Evolutionary conservation across 2,797 vertebrate species (phyloP), one percentile per base, ranked within the genome.

Genomic region (Anguilla obscura): DNA sequence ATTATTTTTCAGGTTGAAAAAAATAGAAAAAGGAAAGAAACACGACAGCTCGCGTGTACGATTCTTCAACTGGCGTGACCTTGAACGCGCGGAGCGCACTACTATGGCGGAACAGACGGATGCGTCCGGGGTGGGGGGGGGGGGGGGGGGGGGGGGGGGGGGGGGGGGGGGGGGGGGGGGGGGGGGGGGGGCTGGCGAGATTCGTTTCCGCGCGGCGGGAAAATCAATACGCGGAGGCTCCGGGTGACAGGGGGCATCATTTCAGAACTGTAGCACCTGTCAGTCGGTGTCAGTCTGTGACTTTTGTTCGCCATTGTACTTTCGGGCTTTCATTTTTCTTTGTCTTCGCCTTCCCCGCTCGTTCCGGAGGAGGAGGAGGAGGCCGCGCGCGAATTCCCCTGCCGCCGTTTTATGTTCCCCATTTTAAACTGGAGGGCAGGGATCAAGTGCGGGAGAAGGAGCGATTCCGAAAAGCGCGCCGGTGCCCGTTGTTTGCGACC

Each of bases 251-350:
- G 95, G 74, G 91, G 96, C 97, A 98, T 99, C 96, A 96, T 97
- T 99, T 96, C 96, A 98, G 97, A 98, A 98, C 97, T 97, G 98
- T 98, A 97, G 96, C 96, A 95, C 93, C 97, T 98, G 98, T 98
- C 98, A 98, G 94, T 93, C 92, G 90, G 97, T 97, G 97, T 97
- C 97, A 98, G 97, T 97, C 96, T 94, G 95, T 98, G 97, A 98
- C 97, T 98, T 99, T 97, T 96, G 95, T 98, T 98, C 95, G 94
- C 96, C 96, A 95, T 97, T 96, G 96, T 97, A 97, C 96, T 97
- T 98, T 98, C 97, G 97, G 97, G 96, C 94, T 96, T 96, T 98
- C 96, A 97, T 98, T 98, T 97, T 97, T 97, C 96, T 96, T 93
- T 92, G 92, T 95, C 94, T 94, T 95, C 94, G 87, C 84, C 86